Percentiles rank a stretch among this genome's conserved stretches.
Evolutionary conservation across 2,797 vertebrate species (phyloP).

Genomic region (Alca torda): DNA sequence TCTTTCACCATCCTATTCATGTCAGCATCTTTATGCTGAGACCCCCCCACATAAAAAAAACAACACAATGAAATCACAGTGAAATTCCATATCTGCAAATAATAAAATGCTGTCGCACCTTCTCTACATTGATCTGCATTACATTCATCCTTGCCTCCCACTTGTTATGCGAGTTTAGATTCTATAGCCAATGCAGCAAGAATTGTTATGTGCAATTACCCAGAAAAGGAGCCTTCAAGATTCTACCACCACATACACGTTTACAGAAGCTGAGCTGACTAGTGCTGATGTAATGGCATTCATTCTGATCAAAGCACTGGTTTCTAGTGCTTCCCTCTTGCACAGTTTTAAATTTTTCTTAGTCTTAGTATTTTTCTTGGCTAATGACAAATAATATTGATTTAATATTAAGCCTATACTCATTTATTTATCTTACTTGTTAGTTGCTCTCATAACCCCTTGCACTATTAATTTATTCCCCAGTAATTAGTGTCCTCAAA

Average conservation of each 20-base stretch:
- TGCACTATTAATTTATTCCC: background rate
- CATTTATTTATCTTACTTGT: background rate
- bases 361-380: background rate
- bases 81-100: background rate
- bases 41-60: background rate
- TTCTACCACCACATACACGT: background rate
- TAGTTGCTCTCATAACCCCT: background rate
- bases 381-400: accelerated
- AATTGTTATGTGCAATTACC: accelerated
- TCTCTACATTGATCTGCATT: background rate
- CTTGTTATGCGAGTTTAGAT: accelerated
- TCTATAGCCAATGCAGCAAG: background rate
- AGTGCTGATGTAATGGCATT: background rate
- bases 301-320: background rate
- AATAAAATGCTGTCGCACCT: background rate
- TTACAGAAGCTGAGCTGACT: background rate
- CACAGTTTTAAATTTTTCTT: background rate
- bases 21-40: background rate
- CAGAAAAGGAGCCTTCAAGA: background rate
- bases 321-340: background rate
- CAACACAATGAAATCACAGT: too few species aligned
- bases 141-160: background rate
- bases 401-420: background rate
- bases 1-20: background rate
- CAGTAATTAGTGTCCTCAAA: background rate